These are phyloP conservation scores for Lysandra bellargus DNA, from an alignment of 2,888 invertebrate species.

Conservation along the genomic window DNA sequence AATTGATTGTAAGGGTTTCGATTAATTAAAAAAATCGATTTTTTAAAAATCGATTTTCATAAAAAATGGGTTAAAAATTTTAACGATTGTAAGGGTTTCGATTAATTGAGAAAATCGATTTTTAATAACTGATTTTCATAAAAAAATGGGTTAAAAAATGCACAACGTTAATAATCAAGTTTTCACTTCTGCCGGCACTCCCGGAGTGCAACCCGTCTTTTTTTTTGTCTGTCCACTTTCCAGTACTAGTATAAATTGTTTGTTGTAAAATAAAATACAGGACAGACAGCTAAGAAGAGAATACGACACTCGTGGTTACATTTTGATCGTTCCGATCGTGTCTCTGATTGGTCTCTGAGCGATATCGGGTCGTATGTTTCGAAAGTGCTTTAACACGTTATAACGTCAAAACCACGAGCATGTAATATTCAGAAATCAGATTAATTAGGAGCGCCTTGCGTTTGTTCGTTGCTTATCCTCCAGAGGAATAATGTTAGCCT, in stretches of 20 bases:
- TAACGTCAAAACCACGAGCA: not conserved
- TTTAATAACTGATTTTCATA: no score
- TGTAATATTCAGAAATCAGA: slow-evolving; percentile 20
- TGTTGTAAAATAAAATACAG: not conserved
- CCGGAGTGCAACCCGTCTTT: no score
- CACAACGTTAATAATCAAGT: no score
- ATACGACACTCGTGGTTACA: not conserved
- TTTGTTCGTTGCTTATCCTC: slow-evolving; percentile 5
- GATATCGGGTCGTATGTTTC: not conserved
- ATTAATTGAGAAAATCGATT: no score
- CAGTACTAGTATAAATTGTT: not conserved
- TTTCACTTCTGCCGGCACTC: no score
- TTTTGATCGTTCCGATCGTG: not conserved
- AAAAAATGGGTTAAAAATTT: no score
- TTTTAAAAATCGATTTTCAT: no score
- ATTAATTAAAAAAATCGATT: no score
- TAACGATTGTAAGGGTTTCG: no score
- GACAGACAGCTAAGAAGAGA: not conserved
- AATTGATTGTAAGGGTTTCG: no score
- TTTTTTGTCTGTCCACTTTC: no score
- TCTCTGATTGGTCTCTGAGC: not conserved
- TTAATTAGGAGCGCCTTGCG: slow-evolving; percentile 18
- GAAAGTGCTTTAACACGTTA: not conserved
- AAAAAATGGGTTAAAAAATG: no score
- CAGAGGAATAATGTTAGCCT: not conserved